Evolutionary conservation across 2,888 invertebrate species (phyloP), one percentile per base, ranked within the genome.

Genomic region (Phymatocera aterrima): DNA sequence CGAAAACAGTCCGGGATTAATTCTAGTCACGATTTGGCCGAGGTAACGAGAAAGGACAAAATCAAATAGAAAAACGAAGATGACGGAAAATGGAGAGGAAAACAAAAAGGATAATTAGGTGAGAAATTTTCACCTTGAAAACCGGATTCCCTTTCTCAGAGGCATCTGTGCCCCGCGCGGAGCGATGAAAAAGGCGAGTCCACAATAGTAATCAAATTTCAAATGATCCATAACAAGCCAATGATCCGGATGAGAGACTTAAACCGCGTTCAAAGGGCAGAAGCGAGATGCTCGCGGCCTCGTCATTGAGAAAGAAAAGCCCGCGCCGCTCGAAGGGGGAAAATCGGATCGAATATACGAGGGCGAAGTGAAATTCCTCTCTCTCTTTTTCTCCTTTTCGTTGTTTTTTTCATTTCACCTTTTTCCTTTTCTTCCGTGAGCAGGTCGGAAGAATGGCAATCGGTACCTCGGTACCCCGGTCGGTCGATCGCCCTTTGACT

Each of bases 221-320:
- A 72, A 72, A 72, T 72, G 72, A 72, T 72, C 72, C 48, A 48
- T 48, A 68, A 68, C 34, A 24, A 68, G 43, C 68, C 68, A 68
- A 68, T 68, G 68, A 68, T 68, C 68, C 68, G 68, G 68, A 21
- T 68, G 43, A 68, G 68, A 68, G 68, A 46, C 43, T 31, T 43
- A 40, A 68, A 43, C 46, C 43, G 46, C 43, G 72, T 48, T 72
- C 72, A 72, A 72, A 72, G 72, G 72, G 48, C 48, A 18, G 48
- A 21, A 43, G 72, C 34, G n/a, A n/a, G n/a, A n/a, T n/a, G n/a
- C n/a, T n/a, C n/a, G n/a, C 5, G 28, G 43, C 43, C 2, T 51
- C 51, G 72, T 72, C 72, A 72, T 72, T 72, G 72, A 72, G n/a
- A 72, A 72, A 72, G 72, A 72, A 72, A 72, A 72, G 72, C 51